Percentiles rank a stretch among this genome's conserved stretches.
Evolutionary conservation across 1,140 invertebrate genomes (phyloP).

Genomic region (Holotrichia oblita): DNA sequence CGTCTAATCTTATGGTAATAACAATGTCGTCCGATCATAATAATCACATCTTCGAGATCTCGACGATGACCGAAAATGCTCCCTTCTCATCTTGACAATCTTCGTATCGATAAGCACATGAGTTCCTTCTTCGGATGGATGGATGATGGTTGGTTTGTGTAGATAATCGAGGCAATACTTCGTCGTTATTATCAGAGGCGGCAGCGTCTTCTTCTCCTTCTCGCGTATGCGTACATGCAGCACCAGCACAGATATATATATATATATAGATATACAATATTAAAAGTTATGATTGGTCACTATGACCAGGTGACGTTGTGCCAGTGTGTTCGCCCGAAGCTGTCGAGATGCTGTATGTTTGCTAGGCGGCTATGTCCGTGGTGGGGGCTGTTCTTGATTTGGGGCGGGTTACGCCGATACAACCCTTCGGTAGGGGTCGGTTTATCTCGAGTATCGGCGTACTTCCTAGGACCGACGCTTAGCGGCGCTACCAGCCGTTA

Average conservation of each 20-base stretch:
- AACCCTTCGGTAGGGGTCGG: constrained; percentile 55
- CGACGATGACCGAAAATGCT: neutral
- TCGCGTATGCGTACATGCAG: neutral
- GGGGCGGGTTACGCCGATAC: constrained; percentile 58
- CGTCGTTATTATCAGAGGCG: neutral
- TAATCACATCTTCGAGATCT: neutral
- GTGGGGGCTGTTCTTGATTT: constrained; percentile 56
- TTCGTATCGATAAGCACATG: neutral
- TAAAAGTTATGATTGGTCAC: constrained; percentile 51
- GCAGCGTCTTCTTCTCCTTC: neutral
- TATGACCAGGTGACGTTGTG: constrained; percentile 49
- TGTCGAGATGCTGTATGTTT: constrained; percentile 60
- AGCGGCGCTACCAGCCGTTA: constrained; percentile 40
- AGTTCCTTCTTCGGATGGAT: neutral
- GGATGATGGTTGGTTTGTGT: neutral
- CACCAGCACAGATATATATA: too few relatives aligned
- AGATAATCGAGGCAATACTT: neutral
- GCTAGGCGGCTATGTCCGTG: constrained; percentile 51
- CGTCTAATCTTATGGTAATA: too few relatives aligned
- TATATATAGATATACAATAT: too few relatives aligned
- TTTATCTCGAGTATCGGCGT: constrained; percentile 4
- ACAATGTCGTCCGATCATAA: too few relatives aligned
- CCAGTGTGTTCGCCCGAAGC: constrained; percentile 52
- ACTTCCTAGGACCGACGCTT: constrained; percentile 39
- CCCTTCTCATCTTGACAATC: neutral